Evolutionary conservation across 2,113 vertebrate genomes (phyloP).

Genomic region (Crotophaga sulcirostris): DNA sequence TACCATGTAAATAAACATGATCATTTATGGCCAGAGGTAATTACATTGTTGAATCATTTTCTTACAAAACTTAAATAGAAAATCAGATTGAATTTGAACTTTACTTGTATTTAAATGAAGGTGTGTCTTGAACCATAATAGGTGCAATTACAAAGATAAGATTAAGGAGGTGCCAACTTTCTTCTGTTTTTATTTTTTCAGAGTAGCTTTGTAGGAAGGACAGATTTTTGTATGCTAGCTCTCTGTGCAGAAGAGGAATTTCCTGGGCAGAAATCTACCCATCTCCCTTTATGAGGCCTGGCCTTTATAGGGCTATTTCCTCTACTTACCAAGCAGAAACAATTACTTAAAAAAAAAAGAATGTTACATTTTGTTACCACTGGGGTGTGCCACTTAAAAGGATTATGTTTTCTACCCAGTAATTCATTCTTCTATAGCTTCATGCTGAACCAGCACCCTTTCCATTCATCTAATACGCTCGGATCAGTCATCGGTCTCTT

Average conservation of each 20-base stretch:
- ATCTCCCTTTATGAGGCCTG: not conserved
- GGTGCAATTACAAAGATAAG: conserved; percentile 32
- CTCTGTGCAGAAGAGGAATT: not conserved
- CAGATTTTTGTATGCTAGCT: not conserved
- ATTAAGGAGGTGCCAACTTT: conserved; percentile 23
- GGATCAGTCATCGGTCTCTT: not conserved
- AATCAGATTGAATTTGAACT: conserved; percentile 13
- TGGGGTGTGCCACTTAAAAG: conserved; percentile 56
- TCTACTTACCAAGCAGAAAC: not conserved
- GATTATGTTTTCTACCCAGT: conserved; percentile 15
- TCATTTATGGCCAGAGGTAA: conserved; percentile 26
- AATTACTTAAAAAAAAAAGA: not conserved
- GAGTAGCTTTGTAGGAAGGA: not conserved
- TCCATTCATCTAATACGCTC: not conserved
- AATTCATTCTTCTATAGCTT: not conserved
- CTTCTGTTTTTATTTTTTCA: not conserved
- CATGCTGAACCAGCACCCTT: not conserved
- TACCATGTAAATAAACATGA: conserved; percentile 26
- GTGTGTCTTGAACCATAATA: conserved; percentile 5
- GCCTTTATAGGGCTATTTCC: not conserved
- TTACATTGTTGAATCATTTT: conserved; percentile 36
- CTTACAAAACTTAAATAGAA: conserved; percentile 24
- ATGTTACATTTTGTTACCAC: conserved; percentile 39
- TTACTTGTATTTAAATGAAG: conserved; percentile 13
- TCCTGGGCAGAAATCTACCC: not conserved